Base-by-base conservation (phyloP, 2,888 invertebrate genomes). In the Lycocerus yunnanus region DNA sequence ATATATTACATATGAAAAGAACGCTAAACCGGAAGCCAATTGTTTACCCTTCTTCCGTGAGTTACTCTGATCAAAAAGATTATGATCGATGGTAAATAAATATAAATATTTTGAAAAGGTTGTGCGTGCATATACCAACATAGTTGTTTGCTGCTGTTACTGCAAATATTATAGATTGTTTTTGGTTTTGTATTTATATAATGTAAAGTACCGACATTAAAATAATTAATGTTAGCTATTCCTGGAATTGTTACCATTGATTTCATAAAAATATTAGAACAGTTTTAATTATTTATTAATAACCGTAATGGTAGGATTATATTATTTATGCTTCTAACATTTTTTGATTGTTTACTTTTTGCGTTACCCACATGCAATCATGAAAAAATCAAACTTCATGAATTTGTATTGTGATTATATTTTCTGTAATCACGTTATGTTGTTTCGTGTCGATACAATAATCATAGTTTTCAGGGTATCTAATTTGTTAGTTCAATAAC, bases 61-160 rank as follows among this genome's bases (percentile, higher is more conserved):
- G 77, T 73, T 75, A 77, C 77, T 69, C 75, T 72, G 73, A 73
- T 75, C 72, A 77, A 73, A 75, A 69, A 77, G 78, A 78, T 78
- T 77, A 70, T 77, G 78, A 78, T 78, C 78, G 77, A 78, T 78
- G 75, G 66, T 78, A 76, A 78, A 78, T 77, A 77, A 77, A 77
- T 75, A 77, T 43, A 76, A 75, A 75, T 75, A 75, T 72, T 75
- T 68, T 75, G 71, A 71, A 72, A 71, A 75, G 74, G 21, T 67
- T 68, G 72, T 75, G 72, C 72, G 70, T 70, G 75, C 59, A 61
- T 24, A 43, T 59, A 24, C 68, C 58, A 60, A 59, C n/a, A 43
- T 15, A 61, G 67, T 27, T 75, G 69, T 72, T 75, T 75, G 72
- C 72, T 15, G 21, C 74, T 76, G 72, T 74, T 58, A 71, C 72